A percentile compares a stretch with the other conserved stretches of the same genome.
phyloP scores from a whole-genome alignment of 2,113 vertebrate species.

The Malurus elegans region DNA sequence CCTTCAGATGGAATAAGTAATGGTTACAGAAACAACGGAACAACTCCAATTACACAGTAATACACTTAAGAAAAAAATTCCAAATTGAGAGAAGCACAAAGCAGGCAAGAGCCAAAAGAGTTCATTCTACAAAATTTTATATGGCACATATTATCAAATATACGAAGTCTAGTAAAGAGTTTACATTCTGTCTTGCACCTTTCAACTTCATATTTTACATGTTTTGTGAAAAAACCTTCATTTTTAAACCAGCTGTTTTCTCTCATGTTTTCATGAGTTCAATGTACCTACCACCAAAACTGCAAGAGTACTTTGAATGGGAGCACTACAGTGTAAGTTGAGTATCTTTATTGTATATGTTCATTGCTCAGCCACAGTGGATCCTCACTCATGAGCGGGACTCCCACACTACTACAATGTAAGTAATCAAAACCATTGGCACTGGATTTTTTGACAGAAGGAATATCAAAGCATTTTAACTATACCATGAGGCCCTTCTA shows the following conservation, averaged over 20 bases:
- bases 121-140: not conserved
- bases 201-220: not conserved
- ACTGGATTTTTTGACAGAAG: not conserved
- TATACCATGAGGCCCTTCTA: not conserved
- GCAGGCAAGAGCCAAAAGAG: rapidly evolving
- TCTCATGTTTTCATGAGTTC: not conserved
- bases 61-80: not conserved
- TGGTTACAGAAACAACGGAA: not conserved
- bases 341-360: too few relatives aligned
- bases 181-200: not conserved
- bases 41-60: not conserved
- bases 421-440: not conserved
- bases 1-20: not conserved
- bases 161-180: not conserved
- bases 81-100: not conserved
- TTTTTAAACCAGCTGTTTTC: not conserved
- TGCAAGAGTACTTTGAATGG: not conserved
- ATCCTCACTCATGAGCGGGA: not conserved
- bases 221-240: not conserved
- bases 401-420: not conserved
- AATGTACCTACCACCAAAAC: not conserved
- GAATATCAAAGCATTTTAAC: not conserved
- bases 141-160: not conserved
- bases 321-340: not conserved
- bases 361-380: not conserved